Conservation (phyloP, 2,797 vertebrate species). For the Erethizon dorsatum region DNA sequence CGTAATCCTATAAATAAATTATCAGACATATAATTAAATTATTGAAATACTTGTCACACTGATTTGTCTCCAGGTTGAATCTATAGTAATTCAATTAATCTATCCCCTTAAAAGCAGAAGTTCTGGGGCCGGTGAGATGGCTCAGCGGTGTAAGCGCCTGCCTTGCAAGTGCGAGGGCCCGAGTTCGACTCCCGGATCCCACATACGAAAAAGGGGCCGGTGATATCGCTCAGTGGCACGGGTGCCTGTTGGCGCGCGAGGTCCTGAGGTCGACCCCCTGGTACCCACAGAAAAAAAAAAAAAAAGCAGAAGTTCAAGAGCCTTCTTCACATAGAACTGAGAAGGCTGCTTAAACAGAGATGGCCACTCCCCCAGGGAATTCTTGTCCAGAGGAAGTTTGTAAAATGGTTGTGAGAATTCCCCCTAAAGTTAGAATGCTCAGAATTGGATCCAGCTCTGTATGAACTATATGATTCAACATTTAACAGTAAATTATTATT, state of each 20-base stretch:
- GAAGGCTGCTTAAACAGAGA: not conserved
- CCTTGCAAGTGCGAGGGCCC: too few species aligned
- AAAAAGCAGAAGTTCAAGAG: not conserved
- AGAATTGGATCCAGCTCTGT: not conserved
- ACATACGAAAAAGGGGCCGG: too few species aligned
- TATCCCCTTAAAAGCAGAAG: not conserved
- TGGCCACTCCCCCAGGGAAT: not conserved
- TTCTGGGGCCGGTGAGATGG: too few species aligned
- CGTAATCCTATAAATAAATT: not conserved
- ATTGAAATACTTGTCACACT: not conserved
- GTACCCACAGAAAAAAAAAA: too few species aligned
- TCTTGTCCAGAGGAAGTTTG: not conserved
- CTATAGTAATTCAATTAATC: not conserved
- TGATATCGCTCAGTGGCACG: too few species aligned
- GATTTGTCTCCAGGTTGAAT: not conserved
- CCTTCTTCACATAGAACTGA: not conserved
- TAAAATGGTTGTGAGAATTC: not conserved
- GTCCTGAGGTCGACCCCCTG: too few species aligned
- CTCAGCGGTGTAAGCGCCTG: too few species aligned
- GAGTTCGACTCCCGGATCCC: too few species aligned
- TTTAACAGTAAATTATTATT: not conserved
- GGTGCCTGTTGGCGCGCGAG: too few species aligned
- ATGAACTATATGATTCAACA: not conserved
- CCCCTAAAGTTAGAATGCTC: not conserved
- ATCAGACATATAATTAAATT: not conserved